phyloP scores from a whole-genome alignment of 2,113 vertebrate genomes.

The Dicerorhinus sumatrensis region DNA sequence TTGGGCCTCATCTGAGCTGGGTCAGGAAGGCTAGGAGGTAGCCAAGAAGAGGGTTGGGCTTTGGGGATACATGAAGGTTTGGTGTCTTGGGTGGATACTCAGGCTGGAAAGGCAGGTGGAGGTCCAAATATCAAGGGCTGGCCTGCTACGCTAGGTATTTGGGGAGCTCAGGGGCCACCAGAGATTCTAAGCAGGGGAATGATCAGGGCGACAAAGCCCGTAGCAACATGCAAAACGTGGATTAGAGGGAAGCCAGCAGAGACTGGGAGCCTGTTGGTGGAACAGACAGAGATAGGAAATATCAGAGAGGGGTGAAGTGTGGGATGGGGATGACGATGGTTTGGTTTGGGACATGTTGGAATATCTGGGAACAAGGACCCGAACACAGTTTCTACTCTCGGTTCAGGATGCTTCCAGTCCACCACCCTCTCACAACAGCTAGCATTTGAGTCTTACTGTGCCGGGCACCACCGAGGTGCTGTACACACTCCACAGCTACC shows the following conservation, averaged over 20 bases:
- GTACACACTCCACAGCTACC: accelerated
- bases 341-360: neutral
- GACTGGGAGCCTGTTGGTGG: neutral
- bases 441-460: neutral
- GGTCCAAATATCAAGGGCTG: neutral
- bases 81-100: neutral
- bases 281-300: neutral
- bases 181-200: neutral
- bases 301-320: neutral
- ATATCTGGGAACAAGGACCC: neutral
- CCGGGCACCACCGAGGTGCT: neutral
- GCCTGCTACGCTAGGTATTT: neutral
- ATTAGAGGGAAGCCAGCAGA: neutral
- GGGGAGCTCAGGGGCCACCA: neutral
- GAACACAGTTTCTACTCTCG: neutral
- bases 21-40: neutral
- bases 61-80: neutral
- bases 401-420: neutral
- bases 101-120: neutral
- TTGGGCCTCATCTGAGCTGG: neutral
- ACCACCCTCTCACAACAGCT: neutral
- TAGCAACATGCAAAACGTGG: neutral
- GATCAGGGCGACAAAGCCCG: neutral
- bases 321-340: neutral
- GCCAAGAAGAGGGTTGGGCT: neutral